phyloP scores from a whole-genome alignment of 2,113 vertebrate genomes.

The Illadopsis cleaveri region DNA sequence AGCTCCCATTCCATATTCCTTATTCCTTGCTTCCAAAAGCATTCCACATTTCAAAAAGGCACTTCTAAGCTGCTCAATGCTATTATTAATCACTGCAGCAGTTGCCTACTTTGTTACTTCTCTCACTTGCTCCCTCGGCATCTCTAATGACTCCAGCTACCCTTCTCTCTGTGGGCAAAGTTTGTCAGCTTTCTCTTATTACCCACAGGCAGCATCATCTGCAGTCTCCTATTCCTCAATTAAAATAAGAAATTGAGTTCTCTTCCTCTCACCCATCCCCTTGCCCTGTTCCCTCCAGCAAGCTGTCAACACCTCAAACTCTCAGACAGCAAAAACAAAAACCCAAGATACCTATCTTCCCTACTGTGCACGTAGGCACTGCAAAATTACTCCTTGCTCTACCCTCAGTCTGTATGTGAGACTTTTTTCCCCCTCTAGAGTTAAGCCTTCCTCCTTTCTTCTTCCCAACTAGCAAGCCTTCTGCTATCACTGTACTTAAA shows the following conservation, averaged over 20 bases:
- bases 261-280: neutral
- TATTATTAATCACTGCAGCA: neutral
- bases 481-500: neutral
- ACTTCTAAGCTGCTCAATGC: neutral
- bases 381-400: neutral
- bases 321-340: neutral
- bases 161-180: neutral
- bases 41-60: neutral
- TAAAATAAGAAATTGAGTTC: neutral
- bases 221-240: neutral
- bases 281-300: neutral
- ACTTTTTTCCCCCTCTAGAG: neutral
- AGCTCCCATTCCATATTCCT: neutral
- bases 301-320: constrained; percentile 35
- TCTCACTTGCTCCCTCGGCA: neutral
- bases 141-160: neutral
- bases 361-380: accelerated
- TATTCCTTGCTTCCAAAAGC: neutral
- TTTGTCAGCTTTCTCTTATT: neutral
- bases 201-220: neutral
- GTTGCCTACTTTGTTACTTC: neutral
- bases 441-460: neutral
- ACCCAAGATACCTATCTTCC: neutral
- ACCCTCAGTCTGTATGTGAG: neutral
- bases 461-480: neutral